phyloP scores from a whole-genome alignment of 2,888 invertebrate species.

The Cartodere bifasciata region DNA sequence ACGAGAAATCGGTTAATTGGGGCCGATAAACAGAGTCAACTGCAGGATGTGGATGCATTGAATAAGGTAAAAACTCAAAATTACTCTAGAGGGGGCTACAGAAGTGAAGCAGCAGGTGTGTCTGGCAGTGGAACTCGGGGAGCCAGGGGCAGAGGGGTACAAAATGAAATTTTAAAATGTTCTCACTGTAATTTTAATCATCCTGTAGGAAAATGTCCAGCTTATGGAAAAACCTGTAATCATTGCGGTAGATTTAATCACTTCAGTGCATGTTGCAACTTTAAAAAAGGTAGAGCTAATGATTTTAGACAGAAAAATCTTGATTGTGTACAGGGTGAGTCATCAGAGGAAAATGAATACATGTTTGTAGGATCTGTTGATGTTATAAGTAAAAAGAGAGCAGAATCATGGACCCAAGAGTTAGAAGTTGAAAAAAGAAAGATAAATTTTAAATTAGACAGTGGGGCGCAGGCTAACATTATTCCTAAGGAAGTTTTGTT shows the following conservation, averaged over 20 bases:
- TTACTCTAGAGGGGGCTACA: no score
- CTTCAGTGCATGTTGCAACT: constrained; percentile 3
- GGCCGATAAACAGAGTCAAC: constrained; percentile 1
- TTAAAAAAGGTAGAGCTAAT: no score
- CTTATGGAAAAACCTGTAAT: constrained; percentile 4
- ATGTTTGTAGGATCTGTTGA: no score
- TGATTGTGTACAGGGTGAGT: constrained; percentile 1
- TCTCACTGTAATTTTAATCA: constrained; percentile 5
- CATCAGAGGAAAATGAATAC: no score
- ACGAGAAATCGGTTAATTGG: constrained; percentile 3
- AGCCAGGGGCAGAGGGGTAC: no score
- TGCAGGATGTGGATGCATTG: background rate
- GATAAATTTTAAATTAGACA: constrained; percentile 4
- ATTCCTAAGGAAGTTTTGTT: constrained; percentile 2
- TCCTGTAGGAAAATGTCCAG: constrained; percentile 3
- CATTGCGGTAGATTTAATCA: constrained; percentile 4
- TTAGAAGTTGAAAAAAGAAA: constrained; percentile 4
- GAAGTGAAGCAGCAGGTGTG: no score
- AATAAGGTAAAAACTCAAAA: no score
- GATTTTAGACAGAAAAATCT: background rate
- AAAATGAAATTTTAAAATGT: no score
- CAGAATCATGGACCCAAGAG: constrained; percentile 6
- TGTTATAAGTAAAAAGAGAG: no score
- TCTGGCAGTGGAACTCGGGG: no score
- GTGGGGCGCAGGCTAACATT: constrained; percentile 3